Conservation (phyloP, 2,888 invertebrate genomes). For the Resseliella maxima region DNA sequence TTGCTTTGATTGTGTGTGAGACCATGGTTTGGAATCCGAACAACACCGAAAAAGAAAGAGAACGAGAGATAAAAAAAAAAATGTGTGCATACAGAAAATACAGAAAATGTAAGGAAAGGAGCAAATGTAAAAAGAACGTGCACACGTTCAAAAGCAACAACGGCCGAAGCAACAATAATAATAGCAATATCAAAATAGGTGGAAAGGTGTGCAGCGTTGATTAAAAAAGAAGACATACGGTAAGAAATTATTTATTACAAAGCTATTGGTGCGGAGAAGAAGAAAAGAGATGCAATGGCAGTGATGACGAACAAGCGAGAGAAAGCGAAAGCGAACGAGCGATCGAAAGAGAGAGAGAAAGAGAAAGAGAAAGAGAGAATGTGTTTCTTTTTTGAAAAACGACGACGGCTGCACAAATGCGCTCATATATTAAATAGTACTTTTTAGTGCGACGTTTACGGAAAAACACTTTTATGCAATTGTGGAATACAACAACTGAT, state of each 20-base stretch:
- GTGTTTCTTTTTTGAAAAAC: background rate
- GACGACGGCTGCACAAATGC: conserved; percentile 1
- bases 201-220: conserved; percentile 54
- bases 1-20: background rate
- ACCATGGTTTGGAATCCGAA: too few relatives aligned
- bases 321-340: background rate
- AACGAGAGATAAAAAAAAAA: background rate
- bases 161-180: background rate
- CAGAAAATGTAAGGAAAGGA: background rate
- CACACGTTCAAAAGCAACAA: background rate
- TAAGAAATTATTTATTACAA: conserved; percentile 52
- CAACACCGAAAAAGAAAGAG: background rate
- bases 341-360: background rate
- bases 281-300: background rate
- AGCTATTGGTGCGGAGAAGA: background rate
- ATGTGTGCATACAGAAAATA: background rate
- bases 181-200: conserved; percentile 52
- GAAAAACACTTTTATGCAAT: conserved; percentile 46
- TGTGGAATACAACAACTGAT: conserved; percentile 32
- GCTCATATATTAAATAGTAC: conserved; percentile 24
- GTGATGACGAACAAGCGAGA: background rate
- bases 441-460: conserved; percentile 29
- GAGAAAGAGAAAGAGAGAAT: background rate
- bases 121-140: background rate
- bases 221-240: conserved; percentile 55